Percentiles rank a stretch among this genome's conserved stretches.
These are phyloP conservation scores for Rousettus madagascariensis DNA, from an alignment of 2,797 vertebrate species.

Conservation along the genomic window DNA sequence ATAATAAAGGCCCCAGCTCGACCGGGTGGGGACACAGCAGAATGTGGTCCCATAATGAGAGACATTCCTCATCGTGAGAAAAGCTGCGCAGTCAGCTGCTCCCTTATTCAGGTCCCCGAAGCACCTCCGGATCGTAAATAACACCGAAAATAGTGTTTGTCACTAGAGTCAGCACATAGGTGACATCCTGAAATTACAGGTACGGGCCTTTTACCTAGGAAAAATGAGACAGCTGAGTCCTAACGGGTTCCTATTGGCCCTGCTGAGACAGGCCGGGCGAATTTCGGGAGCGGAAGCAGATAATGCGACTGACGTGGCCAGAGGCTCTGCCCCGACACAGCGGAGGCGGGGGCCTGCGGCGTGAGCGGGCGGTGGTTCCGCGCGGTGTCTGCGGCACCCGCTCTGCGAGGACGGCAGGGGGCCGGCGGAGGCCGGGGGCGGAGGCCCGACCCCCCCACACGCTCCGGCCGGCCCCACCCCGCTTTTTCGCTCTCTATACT, in stretches of 20 bases:
- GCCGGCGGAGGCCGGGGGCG: fast-evolving
- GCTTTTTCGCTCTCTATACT: not conserved
- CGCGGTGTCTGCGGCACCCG: not conserved
- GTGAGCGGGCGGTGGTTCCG: fast-evolving
- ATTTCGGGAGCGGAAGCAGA: not conserved
- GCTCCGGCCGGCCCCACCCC: not conserved
- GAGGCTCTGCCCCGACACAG: not conserved
- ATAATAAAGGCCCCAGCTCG: not conserved
- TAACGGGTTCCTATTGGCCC: fast-evolving
- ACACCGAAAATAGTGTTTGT: not conserved
- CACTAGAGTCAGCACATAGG: not conserved
- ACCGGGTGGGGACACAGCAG: not conserved
- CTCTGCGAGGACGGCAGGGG: not conserved
- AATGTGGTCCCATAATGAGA: not conserved
- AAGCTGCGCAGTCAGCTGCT: not conserved
- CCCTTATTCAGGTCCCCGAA: not conserved
- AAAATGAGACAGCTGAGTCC: not conserved
- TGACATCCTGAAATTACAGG: not conserved
- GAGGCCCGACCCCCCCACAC: not conserved
- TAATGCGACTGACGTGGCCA: not conserved
- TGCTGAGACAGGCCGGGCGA: fast-evolving
- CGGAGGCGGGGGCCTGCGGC: not conserved
- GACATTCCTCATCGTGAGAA: not conserved
- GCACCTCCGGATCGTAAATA: not conserved
- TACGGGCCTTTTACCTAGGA: not conserved